These are phyloP conservation scores for Xiphophorus birchmanni DNA, from an alignment of 2,797 vertebrate genomes.

Conservation along the genomic window DNA sequence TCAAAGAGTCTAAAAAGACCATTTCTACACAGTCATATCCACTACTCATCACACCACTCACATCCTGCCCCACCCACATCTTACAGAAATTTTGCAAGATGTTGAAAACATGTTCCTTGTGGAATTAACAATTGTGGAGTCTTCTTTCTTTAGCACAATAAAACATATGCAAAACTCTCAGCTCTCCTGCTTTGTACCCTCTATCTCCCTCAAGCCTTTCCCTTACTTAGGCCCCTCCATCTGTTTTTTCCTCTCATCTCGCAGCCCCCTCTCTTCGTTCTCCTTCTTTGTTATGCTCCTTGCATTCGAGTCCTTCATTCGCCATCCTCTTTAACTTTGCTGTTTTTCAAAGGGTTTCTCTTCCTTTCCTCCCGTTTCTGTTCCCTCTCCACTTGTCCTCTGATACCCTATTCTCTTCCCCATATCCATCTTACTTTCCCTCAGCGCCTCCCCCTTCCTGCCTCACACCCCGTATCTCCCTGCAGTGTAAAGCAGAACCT, in stretches of 20 bases:
- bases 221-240: conserved; percentile 71
- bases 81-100: conserved; percentile 39
- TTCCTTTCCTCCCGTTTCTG: conserved; percentile 30
- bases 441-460: conserved; percentile 21
- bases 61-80: conserved; percentile 48
- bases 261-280: conserved; percentile 55
- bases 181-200: conserved; percentile 57
- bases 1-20: conserved; percentile 3
- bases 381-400: conserved; percentile 57
- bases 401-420: conserved; percentile 52
- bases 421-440: conserved; percentile 40
- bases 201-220: conserved; percentile 64
- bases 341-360: conserved; percentile 47
- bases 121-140: conserved; percentile 57
- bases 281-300: conserved; percentile 64
- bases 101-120: conserved; percentile 51
- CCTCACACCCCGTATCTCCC: conserved; percentile 35
- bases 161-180: conserved; percentile 70
- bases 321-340: conserved; percentile 51
- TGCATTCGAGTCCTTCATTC: conserved; percentile 51
- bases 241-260: conserved; percentile 64
- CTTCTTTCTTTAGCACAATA: conserved; percentile 60
- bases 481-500: conserved; percentile 65
- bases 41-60: conserved; percentile 21
- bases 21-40: conserved; percentile 6